Conservation (phyloP, 2,888 invertebrate genomes). For the Gasteruption jaculator region DNA sequence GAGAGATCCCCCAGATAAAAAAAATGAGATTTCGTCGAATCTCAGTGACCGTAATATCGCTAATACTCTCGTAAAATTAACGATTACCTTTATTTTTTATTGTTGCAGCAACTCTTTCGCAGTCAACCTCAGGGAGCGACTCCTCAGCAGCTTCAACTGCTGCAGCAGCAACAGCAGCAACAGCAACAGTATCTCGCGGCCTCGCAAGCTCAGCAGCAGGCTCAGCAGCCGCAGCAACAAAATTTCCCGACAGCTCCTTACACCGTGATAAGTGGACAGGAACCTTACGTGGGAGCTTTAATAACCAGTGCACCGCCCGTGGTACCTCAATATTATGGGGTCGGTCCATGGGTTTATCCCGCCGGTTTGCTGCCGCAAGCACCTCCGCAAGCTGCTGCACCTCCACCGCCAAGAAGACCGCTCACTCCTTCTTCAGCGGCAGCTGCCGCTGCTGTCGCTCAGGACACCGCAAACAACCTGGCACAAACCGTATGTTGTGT, state of each 20-base stretch:
- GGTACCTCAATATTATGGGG: constrained; percentile 88
- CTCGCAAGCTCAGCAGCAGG: constrained; percentile 69
- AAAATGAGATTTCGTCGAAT: too few species aligned
- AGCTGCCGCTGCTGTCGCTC: constrained; percentile 62
- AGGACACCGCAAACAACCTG: constrained; percentile 52
- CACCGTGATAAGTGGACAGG: constrained; percentile 78
- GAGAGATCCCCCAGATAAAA: too few species aligned
- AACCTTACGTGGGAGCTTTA: constrained; percentile 79
- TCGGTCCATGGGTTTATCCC: constrained; percentile 92
- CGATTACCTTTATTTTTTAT: constrained; percentile 26
- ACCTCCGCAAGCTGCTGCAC: constrained; percentile 57
- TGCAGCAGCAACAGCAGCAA: constrained; percentile 64
- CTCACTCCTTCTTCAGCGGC: constrained; percentile 72
- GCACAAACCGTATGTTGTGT: constrained; percentile 47
- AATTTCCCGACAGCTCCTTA: constrained; percentile 80
- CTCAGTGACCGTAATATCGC: too few species aligned
- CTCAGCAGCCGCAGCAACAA: constrained; percentile 77
- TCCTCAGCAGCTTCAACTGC: constrained; percentile 64
- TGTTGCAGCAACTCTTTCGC: constrained; percentile 80
- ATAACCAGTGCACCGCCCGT: constrained; percentile 66
- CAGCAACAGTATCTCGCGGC: constrained; percentile 63
- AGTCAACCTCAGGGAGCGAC: constrained; percentile 67
- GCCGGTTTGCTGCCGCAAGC: constrained; percentile 68
- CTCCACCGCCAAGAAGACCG: constrained; percentile 62
- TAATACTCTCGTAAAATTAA: too few species aligned